phyloP scores from a whole-genome alignment of 2,113 vertebrate species.

The Sebastes schlegelii region DNA sequence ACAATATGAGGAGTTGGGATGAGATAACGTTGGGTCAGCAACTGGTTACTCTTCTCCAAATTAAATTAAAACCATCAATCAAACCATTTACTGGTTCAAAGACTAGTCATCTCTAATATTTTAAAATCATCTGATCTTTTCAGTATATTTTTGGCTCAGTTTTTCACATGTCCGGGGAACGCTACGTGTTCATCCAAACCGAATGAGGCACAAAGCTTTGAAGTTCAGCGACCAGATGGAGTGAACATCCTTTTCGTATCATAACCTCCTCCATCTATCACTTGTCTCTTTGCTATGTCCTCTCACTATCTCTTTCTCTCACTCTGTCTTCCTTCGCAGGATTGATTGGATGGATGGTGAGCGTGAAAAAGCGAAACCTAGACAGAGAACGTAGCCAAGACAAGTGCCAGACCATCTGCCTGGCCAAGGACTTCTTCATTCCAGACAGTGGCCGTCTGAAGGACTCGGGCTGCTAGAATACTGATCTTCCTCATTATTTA shows the following conservation, averaged over 20 bases:
- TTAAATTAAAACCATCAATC: constrained; percentile 16
- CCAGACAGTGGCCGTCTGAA: constrained; percentile 45
- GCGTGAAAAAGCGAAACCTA: constrained; percentile 35
- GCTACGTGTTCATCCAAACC: neutral
- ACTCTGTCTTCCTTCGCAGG: constrained; percentile 13
- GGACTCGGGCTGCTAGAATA: constrained; percentile 4
- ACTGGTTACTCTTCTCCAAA: neutral
- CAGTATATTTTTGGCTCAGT: neutral
- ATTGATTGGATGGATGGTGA: constrained; percentile 25
- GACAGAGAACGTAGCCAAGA: constrained; percentile 33
- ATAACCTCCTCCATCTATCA: constrained; percentile 10
- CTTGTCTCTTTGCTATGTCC: constrained; percentile 2
- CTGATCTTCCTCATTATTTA: constrained; percentile 2
- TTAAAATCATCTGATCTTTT: constrained; percentile 3
- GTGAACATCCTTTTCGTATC: neutral
- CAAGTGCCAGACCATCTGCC: constrained; percentile 52
- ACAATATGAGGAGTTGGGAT: no score
- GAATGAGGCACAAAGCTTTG: constrained; percentile 39
- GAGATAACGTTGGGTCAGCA: neutral
- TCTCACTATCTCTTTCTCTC: constrained; percentile 29
- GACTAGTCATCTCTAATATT: neutral
- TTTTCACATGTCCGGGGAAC: constrained; percentile 17
- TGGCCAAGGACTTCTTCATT: constrained; percentile 44
- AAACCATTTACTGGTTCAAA: constrained; percentile 11
- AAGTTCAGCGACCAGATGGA: constrained; percentile 27